These are phyloP conservation scores for Drosophila kambysellisi DNA, from an alignment of 2,888 invertebrate genomes.

Conservation along the genomic window DNA sequence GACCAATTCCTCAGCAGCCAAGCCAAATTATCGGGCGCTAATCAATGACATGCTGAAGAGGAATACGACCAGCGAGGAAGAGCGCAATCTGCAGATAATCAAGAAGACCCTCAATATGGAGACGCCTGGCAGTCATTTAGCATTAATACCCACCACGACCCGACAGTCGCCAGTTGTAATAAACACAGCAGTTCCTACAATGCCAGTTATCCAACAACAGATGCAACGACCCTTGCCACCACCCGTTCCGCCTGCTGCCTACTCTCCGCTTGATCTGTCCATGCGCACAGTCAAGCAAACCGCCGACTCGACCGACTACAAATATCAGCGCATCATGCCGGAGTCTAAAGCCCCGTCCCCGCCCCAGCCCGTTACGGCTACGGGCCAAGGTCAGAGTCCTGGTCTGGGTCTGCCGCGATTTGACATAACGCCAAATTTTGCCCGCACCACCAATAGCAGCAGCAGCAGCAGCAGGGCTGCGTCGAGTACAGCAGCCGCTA, in stretches of 20 bases:
- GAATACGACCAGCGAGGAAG: conserved; percentile 83
- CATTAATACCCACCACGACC: not conserved
- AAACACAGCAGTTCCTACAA: conserved; percentile 6
- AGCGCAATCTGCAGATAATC: conserved; percentile 84
- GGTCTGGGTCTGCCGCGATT: conserved; percentile 89
- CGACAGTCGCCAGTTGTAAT: conserved; percentile 8
- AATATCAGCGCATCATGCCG: conserved; percentile 62
- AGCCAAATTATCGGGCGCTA: conserved; percentile 83
- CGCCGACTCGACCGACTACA: conserved; percentile 92
- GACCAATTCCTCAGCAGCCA: conserved; percentile 49
- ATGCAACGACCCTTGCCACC: conserved; percentile 1
- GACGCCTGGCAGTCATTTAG: conserved; percentile 24
- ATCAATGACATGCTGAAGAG: conserved; percentile 82
- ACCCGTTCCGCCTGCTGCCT: conserved; percentile 32
- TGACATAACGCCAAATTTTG: conserved; percentile 92
- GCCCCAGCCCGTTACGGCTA: not conserved
- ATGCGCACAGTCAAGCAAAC: conserved; percentile 95
- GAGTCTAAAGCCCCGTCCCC: not conserved
- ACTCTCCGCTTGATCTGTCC: conserved; percentile 93
- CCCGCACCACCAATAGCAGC: conserved; percentile 43
- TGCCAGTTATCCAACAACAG: conserved; percentile 12
- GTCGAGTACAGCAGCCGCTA: conserved; percentile 16
- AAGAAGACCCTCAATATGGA: conserved; percentile 83
- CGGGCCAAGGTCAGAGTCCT: conserved; percentile 59
- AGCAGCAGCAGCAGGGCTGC: conserved; percentile 7